Evolutionary conservation across 2,113 vertebrate genomes (phyloP).

Genomic region (Aegotheles bennettii): DNA sequence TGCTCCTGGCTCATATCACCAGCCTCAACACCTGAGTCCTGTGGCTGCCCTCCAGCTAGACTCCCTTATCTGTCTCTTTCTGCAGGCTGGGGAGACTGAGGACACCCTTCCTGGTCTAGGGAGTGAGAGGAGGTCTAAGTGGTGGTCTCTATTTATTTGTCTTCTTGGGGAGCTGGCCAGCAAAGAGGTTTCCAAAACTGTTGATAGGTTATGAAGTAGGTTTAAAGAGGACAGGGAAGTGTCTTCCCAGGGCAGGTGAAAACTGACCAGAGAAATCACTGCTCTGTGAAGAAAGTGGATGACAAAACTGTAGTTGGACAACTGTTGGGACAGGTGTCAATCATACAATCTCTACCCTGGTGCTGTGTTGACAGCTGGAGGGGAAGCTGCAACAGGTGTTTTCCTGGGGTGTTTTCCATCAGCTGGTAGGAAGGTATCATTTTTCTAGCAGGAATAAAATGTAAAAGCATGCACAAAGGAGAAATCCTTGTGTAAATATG

Average conservation of each 20-base stretch:
- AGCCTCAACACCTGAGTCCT: not conserved
- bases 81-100: not conserved
- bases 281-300: not conserved
- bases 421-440: not conserved
- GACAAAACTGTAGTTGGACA: not conserved
- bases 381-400: not conserved
- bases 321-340: not conserved
- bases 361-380: not conserved
- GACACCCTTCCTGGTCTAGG: not conserved
- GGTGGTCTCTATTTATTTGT: not conserved
- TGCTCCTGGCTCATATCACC: not conserved
- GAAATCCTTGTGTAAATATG: not conserved
- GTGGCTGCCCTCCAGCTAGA: not conserved
- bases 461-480: not conserved
- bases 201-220: not conserved
- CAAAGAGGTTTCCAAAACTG: not conserved
- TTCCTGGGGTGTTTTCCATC: conserved; percentile 10
- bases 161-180: not conserved
- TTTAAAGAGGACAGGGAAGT: not conserved
- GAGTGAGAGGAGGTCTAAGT: not conserved
- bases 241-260: not conserved
- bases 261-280: not conserved
- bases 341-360: not conserved
- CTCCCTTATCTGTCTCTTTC: not conserved
- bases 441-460: not conserved